Evolutionary conservation across 92 coral and sea anemone genomes (phyloP).

Genomic region (Phymanthus crucifer): DNA sequence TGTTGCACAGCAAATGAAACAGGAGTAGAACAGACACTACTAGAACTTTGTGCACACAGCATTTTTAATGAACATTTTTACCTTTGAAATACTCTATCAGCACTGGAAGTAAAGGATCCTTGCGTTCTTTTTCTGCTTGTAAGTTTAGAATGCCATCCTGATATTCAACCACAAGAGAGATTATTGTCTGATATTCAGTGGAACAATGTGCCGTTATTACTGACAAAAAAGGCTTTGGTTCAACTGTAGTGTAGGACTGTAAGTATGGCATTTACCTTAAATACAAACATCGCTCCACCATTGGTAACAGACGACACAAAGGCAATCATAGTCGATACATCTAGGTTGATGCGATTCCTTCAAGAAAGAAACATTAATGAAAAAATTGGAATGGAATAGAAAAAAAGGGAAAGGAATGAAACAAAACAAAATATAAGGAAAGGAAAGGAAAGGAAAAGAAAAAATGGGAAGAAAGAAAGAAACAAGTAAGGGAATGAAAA

Average conservation of each 20-base stretch:
- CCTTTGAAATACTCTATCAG: conserved; percentile 72
- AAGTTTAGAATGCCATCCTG: conserved; percentile 74
- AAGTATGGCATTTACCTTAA: conserved; percentile 57
- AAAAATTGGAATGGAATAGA: background rate
- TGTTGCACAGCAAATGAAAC: no score
- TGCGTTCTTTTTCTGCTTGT: conserved; percentile 82
- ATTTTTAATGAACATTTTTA: background rate
- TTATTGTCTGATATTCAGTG: background rate
- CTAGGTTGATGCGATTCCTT: conserved; percentile 76
- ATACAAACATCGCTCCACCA: conserved; percentile 74
- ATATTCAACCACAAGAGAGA: background rate
- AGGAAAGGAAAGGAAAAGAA: background rate
- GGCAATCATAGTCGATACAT: conserved; percentile 94
- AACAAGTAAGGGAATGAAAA: background rate
- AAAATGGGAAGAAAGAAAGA: background rate
- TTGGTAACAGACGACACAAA: conserved; percentile 83
- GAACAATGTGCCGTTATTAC: no score
- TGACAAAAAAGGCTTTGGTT: no score
- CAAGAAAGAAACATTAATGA: background rate
- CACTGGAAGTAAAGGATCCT: conserved; percentile 70
- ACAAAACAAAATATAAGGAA: no score
- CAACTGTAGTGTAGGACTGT: no score
- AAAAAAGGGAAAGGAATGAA: background rate
- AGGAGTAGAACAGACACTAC: no score
- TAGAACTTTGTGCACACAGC: background rate